Conservation (phyloP, 2,888 invertebrate genomes). For the Hemistola chrysoprasaria region DNA sequence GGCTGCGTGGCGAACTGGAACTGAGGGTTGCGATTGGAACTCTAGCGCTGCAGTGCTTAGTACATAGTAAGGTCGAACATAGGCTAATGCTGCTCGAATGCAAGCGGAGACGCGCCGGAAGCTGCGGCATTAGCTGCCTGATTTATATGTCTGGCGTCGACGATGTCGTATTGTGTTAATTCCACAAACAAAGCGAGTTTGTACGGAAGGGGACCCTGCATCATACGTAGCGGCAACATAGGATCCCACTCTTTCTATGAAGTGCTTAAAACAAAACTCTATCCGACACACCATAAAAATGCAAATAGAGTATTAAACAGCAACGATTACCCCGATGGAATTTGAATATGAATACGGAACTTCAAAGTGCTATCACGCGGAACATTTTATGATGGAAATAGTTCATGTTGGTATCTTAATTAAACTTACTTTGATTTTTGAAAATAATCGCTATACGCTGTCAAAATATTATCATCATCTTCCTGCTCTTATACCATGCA, state of each 20-base stretch:
- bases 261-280: slow-evolving; percentile 39
- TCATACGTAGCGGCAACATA: slow-evolving; percentile 32
- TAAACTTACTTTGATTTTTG: slow-evolving; percentile 21
- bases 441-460: slow-evolving; percentile 15
- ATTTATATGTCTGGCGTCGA: slow-evolving; percentile 77
- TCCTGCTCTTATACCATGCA: too few species aligned
- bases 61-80: slow-evolving; percentile 42
- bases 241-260: slow-evolving; percentile 40
- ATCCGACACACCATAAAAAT: slow-evolving; percentile 51
- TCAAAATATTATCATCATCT: too few species aligned
- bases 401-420: slow-evolving; percentile 7
- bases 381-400: slow-evolving; percentile 23
- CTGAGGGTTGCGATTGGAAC: slow-evolving; percentile 16
- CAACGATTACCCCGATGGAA: slow-evolving; percentile 46
- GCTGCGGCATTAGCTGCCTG: slow-evolving; percentile 71
- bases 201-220: slow-evolving; percentile 46
- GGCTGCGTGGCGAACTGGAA: slow-evolving; percentile 20
- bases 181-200: slow-evolving; percentile 58
- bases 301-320: slow-evolving; percentile 47
- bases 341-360: slow-evolving; percentile 52
- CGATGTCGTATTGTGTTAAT: slow-evolving; percentile 60
- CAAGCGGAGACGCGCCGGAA: slow-evolving; percentile 70
- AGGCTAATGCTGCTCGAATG: slow-evolving; percentile 55
- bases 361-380: slow-evolving; percentile 24
- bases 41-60: slow-evolving; percentile 12